Evolutionary conservation across 2,888 invertebrate species (phyloP).

Genomic region (Synergus itoensis): DNA sequence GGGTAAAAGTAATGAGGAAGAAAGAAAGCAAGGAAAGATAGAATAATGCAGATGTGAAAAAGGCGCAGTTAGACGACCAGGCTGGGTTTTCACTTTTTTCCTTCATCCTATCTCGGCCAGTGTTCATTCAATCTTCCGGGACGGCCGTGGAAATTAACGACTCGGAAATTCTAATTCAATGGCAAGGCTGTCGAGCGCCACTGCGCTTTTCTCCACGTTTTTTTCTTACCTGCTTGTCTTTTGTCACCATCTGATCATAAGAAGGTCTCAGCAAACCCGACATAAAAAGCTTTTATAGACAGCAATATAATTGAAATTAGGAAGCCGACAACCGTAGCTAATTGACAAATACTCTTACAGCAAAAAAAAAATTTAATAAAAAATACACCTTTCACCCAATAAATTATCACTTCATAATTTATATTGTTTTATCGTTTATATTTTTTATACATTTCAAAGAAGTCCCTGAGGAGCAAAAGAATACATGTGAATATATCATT

Average conservation of each 20-base stretch:
- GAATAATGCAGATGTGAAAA: slow-evolving; percentile 43
- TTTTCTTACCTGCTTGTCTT: slow-evolving; percentile 44
- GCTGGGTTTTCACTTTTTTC: slow-evolving; percentile 41
- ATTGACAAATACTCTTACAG: neutral
- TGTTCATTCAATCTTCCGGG: slow-evolving; percentile 44
- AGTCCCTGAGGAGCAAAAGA: too few species aligned
- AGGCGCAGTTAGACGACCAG: slow-evolving; percentile 33
- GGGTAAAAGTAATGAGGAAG: slow-evolving; percentile 43
- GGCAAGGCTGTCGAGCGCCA: slow-evolving; percentile 63
- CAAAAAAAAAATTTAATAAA: neutral
- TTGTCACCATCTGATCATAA: slow-evolving; percentile 35
- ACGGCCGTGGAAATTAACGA: slow-evolving; percentile 65
- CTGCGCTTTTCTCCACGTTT: slow-evolving; percentile 44
- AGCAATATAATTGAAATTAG: neutral
- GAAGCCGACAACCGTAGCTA: neutral
- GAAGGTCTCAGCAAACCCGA: neutral
- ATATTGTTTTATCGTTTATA: neutral
- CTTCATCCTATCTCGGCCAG: slow-evolving; percentile 37
- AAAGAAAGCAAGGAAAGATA: slow-evolving; percentile 44
- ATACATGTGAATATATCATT: too few species aligned
- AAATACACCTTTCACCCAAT: neutral
- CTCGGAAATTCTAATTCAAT: slow-evolving; percentile 71
- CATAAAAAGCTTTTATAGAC: neutral
- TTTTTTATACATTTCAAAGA: neutral
- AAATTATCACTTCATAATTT: neutral